These are phyloP conservation scores for Chanos chanos DNA, from an alignment of 2,797 vertebrate species.

Conservation along the genomic window DNA sequence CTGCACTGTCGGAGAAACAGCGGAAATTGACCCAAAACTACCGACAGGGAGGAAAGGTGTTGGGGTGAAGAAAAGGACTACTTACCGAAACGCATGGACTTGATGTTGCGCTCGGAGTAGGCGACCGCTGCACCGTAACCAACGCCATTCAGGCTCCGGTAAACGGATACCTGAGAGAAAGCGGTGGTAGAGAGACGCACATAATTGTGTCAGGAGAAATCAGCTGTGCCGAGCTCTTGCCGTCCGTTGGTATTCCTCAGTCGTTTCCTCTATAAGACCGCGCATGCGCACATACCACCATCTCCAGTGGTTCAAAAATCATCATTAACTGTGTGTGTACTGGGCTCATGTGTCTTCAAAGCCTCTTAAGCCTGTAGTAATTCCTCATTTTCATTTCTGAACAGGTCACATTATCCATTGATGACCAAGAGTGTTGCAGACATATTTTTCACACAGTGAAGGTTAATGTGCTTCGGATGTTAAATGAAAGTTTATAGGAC, in stretches of 20 bases:
- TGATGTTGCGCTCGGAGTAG: slow-evolving; percentile 97
- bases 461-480: not conserved
- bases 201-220: slow-evolving; percentile 59
- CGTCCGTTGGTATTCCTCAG: slow-evolving; percentile 57
- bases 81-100: slow-evolving; percentile 98
- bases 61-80: slow-evolving; percentile 18
- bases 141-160: slow-evolving; percentile 94
- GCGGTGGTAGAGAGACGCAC: slow-evolving; percentile 62
- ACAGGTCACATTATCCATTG: too few species aligned
- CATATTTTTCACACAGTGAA: not conserved
- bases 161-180: slow-evolving; percentile 73
- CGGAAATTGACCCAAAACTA: slow-evolving; percentile 56
- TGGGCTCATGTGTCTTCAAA: too few species aligned
- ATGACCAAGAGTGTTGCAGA: too few species aligned
- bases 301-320: slow-evolving; percentile 59
- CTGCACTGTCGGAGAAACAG: slow-evolving; percentile 62
- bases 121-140: slow-evolving; percentile 97
- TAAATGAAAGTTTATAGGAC: not conserved
- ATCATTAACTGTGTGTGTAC: slow-evolving; percentile 63
- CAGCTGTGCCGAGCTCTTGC: slow-evolving; percentile 44
- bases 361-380: too few species aligned
- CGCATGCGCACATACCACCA: slow-evolving; percentile 67
- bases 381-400: too few species aligned
- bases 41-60: slow-evolving; percentile 27
- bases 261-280: slow-evolving; percentile 67